A percentile compares a stretch with the other conserved stretches of the same genome.
These are phyloP conservation scores for Drosophila cracens DNA, from an alignment of 2,888 invertebrate genomes.

Conservation along the genomic window DNA sequence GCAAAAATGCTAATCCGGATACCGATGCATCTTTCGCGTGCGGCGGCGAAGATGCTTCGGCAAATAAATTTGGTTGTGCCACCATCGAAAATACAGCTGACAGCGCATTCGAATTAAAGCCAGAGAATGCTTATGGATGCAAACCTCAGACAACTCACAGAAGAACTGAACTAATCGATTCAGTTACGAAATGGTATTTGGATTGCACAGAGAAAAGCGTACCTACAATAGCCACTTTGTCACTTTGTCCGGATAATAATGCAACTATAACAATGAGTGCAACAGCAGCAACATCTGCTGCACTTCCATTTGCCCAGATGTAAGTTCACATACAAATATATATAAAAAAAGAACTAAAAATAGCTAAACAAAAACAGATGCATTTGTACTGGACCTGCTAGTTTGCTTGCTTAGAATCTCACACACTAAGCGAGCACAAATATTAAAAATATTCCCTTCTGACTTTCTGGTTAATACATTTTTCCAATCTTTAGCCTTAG, in stretches of 20 bases:
- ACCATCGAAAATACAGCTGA: slow-evolving; percentile 18
- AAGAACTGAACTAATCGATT: slow-evolving; percentile 40
- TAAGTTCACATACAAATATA: slow-evolving; percentile 39
- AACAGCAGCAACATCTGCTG: slow-evolving; percentile 14
- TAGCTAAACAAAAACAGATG: neutral
- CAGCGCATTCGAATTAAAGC: slow-evolving; percentile 35
- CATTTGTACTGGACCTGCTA: neutral
- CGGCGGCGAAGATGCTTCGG: slow-evolving; percentile 64
- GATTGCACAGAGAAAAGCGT: slow-evolving; percentile 41
- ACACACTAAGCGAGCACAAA: neutral
- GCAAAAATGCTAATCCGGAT: slow-evolving; percentile 15
- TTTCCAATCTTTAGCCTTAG: slow-evolving; percentile 6
- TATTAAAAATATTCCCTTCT: neutral
- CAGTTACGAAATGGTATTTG: slow-evolving; percentile 81
- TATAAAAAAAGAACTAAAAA: neutral
- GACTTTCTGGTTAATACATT: neutral
- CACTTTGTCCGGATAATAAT: slow-evolving; percentile 42
- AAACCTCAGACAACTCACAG: slow-evolving; percentile 21
- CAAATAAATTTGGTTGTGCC: slow-evolving; percentile 74
- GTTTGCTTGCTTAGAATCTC: neutral
- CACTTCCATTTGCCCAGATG: slow-evolving; percentile 28
- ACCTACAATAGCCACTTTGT: slow-evolving; percentile 19
- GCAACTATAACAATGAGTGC: slow-evolving; percentile 43
- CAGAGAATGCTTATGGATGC: neutral
- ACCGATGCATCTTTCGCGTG: slow-evolving; percentile 18